Conservation (phyloP, 2,888 invertebrate genomes). For the Apotomis turbidana region DNA sequence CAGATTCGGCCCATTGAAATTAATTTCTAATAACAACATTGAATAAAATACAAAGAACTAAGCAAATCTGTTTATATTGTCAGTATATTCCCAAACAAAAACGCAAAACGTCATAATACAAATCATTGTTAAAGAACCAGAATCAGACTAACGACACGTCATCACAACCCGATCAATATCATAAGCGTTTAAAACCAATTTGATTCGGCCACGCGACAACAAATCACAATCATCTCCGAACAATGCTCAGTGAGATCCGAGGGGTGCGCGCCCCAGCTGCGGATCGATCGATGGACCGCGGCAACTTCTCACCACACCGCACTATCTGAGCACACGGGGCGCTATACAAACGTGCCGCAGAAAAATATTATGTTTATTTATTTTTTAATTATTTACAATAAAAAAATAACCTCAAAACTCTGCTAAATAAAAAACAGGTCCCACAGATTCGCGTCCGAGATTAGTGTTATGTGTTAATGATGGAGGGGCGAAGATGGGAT, state of each 20-base stretch:
- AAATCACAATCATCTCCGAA: constrained; percentile 77
- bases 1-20: too few relatives aligned
- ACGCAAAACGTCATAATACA: background rate
- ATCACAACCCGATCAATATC: constrained; percentile 38
- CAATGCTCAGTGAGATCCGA: constrained; percentile 73
- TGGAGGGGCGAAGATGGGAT: constrained; percentile 82
- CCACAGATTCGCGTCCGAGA: background rate
- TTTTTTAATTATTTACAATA: constrained; percentile 42
- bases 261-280: constrained; percentile 84
- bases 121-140: constrained; percentile 3
- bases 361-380: constrained; percentile 46
- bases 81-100: too few relatives aligned
- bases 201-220: constrained; percentile 59
- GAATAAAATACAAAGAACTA: too few relatives aligned
- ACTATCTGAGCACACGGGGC: constrained; percentile 71
- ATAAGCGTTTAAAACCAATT: constrained; percentile 53
- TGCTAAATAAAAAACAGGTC: too few relatives aligned
- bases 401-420: too few relatives aligned
- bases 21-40: too few relatives aligned
- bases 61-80: too few relatives aligned
- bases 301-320: constrained; percentile 61
- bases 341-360: constrained; percentile 59
- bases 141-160: constrained; percentile 14
- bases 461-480: constrained; percentile 65
- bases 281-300: constrained; percentile 80